Conservation (phyloP, 2,888 invertebrate species). For the Agrilus biguttatus region DNA sequence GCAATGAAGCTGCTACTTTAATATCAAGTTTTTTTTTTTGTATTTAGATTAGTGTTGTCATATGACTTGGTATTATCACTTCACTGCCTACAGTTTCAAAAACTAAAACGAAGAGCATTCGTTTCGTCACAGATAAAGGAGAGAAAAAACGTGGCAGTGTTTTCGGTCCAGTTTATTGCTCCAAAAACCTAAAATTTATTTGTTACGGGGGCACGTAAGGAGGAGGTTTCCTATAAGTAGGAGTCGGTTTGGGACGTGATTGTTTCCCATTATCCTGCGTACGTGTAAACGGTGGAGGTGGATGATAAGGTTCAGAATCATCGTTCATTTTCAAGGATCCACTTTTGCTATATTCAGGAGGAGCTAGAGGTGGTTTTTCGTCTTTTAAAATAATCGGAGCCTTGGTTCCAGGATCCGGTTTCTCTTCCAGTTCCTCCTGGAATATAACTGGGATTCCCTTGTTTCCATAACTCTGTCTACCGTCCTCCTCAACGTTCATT, state of each 20-base stretch:
- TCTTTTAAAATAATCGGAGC: slow-evolving; percentile 89
- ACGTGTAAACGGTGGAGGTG: slow-evolving; percentile 73
- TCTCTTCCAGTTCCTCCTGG: slow-evolving; percentile 90
- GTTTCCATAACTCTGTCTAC: slow-evolving; percentile 67
- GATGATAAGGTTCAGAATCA: slow-evolving; percentile 70
- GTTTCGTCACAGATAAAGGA: background rate
- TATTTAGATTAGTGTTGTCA: no score
- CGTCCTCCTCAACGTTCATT: slow-evolving; percentile 70
- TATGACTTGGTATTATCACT: no score
- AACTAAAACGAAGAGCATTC: no score
- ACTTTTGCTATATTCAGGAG: slow-evolving; percentile 55
- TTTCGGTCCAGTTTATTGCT: slow-evolving; percentile 17
- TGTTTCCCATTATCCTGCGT: slow-evolving; percentile 58
- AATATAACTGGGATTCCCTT: slow-evolving; percentile 90
- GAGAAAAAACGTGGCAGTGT: background rate
- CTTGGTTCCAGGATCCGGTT: slow-evolving; percentile 78
- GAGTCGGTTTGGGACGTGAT: slow-evolving; percentile 69
- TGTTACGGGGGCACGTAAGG: slow-evolving; percentile 95
- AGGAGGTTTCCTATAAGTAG: slow-evolving; percentile 88
- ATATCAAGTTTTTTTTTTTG: no score
- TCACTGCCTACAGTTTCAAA: no score
- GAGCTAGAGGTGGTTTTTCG: slow-evolving; percentile 84
- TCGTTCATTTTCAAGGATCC: slow-evolving; percentile 29
- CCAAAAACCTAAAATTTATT: slow-evolving; percentile 27
- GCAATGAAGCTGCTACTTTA: no score